Evolutionary conservation across 1,140 invertebrate species (phyloP), one percentile per base, ranked within the genome.

Genomic region (Conopomorpha cramerella): DNA sequence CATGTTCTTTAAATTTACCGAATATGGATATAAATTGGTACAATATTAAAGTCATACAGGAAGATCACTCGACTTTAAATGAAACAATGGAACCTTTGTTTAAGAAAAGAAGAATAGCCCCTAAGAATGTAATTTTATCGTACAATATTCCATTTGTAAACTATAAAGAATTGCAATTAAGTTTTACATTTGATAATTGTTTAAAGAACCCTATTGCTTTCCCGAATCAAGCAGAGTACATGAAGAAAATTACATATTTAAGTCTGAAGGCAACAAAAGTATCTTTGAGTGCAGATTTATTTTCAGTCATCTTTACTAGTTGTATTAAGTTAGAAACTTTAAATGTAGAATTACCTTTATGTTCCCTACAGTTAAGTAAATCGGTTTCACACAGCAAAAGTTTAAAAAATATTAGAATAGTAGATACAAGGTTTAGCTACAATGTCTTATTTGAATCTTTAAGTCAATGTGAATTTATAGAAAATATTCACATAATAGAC

Each of bases 401-500:
- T 38, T 35, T 67, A 28, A 65, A 57, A 38, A 61, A 67, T 39
- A 30, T 67, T 2, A 37, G 58, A 18, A 30, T 67, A n/a, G 31
- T 52, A 17, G 53, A 54, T 34, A 56, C 40, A 35, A 30, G 37
- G 30, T 53, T 64, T 34, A 46, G 64, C 45, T 62, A 52, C 29
- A 36, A 45, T 14, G 28, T 16, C 4, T 16, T 70, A 11, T 59
- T 65, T 44, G 34, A 35, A 37, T 47, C 43, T 13, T 46, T 65
- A 18, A 54, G 47, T 37, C 34, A 51, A 38, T 65, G 66, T 46
- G 43, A 18, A 30, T 45, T 39, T 31, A 43, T 71, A 44, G 55
- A 65, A 49, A 71, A 66, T 57, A 47, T 71, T 37, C 40, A 51
- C 37, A 36, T 70, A 32, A 13, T 43, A 8, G 57, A 61, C 39